Evolutionary conservation across 2,113 vertebrate species (phyloP), one percentile per base, ranked within the genome.

Genomic region (Carollia perspicillata): DNA sequence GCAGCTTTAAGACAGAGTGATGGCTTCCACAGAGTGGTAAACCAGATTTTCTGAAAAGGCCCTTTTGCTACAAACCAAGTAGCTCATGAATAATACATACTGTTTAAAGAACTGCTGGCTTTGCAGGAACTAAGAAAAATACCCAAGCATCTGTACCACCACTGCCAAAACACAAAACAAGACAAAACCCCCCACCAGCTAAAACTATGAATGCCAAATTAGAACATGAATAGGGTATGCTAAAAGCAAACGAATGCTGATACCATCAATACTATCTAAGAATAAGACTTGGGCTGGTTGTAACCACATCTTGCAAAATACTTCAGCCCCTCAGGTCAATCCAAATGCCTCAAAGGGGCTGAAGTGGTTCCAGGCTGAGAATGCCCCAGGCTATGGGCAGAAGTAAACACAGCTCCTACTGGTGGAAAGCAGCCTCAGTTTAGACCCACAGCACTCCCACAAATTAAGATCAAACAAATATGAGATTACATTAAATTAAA

Each of bases 71-170:
- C 28, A 83, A 96, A 68, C 42, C 47, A 94, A 93, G n/a, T n/a
- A 85, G 14, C 83, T 71, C 47, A 74, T 93, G 92, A 97, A 75
- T 89, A 95, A 97, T 83, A 90, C 83, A 86, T 79, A 84, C 28
- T 23, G 8, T 66, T 85, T 49, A 75, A 85, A 89, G 35, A 86
- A 72, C 78, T 79, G 30, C 60, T 44, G 28, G 65, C 35, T 78
- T 92, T 92, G 26, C 22, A 83, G 49, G 58, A 95, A 77, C 51
- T 47, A 93, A 94, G 44, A 40, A 88, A 94, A 94, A 84, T 33
- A 93, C 44, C 42, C 14, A 91, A 91, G 68, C 28, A 83, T 91
- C 47, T 81, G 47, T 33, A 89, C 35, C 33, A 53, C 23, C 22
- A 63, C 18, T 8, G 60, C 63, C 40, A 71, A 81, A 81, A 69